Conservation (phyloP, 2,888 invertebrate genomes). For the Caenorhabditis japonica region DNA sequence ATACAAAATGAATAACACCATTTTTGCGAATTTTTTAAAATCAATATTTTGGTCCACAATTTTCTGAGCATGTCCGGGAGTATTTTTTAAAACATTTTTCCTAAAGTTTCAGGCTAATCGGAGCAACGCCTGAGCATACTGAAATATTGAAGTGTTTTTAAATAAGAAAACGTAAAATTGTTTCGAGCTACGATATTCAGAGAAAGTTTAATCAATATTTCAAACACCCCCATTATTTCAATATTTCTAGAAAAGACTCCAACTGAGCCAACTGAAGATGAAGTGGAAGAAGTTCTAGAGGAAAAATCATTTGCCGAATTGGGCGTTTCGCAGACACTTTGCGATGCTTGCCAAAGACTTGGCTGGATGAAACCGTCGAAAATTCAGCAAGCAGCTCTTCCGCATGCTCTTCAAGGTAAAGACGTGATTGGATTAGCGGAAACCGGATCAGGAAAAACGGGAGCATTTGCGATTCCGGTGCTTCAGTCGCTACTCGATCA, state of each 20-base stretch:
- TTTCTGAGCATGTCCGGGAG: too few species aligned
- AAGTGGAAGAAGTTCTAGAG: conserved; percentile 30
- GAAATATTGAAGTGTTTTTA: not conserved
- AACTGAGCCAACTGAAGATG: conserved; percentile 93
- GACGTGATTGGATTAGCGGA: conserved; percentile 87
- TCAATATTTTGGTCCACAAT: too few species aligned
- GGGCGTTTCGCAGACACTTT: conserved; percentile 91
- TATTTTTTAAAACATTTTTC: too few species aligned
- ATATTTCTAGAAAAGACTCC: conserved; percentile 97
- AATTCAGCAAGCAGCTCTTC: conserved; percentile 94
- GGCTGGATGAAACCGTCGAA: conserved; percentile 95
- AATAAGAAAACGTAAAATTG: conserved; percentile 83
- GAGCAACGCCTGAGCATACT: too few species aligned
- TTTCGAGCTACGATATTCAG: too few species aligned
- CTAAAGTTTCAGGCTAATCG: too few species aligned
- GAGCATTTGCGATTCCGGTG: conserved; percentile 96
- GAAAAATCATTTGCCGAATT: conserved; percentile 49
- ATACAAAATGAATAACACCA: too few species aligned
- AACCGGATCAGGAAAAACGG: conserved; percentile 94
- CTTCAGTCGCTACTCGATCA: conserved; percentile 89
- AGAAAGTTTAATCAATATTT: too few species aligned
- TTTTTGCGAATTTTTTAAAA: too few species aligned
- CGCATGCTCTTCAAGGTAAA: conserved; percentile 88
- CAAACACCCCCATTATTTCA: too few species aligned
- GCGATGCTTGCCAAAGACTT: conserved; percentile 90